Percentiles rank a stretch among this genome's conserved stretches.
Conservation (phyloP, 2,113 vertebrate species). For the Psammodynastes pulverulentus region DNA sequence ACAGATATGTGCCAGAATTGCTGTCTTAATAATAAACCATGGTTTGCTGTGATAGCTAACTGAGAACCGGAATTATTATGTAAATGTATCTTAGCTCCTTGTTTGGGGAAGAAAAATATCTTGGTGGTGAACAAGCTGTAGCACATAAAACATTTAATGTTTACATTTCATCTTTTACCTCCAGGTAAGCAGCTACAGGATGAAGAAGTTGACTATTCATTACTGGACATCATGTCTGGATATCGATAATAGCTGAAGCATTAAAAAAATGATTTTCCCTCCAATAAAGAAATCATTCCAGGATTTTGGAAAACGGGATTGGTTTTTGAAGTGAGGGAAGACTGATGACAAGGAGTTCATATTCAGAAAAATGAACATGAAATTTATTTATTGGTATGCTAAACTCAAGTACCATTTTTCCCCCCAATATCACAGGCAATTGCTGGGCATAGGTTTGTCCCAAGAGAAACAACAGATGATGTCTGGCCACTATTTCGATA, state of each 20-base stretch:
- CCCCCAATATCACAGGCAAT: constrained; percentile 36
- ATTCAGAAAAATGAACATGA: constrained; percentile 17
- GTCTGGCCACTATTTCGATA: constrained; percentile 49
- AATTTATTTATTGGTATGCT: constrained; percentile 17
- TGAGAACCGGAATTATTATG: neutral
- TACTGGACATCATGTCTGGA: constrained; percentile 19
- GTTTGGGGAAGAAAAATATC: neutral
- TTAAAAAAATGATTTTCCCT: constrained; percentile 23
- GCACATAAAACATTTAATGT: neutral
- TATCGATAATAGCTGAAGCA: constrained; percentile 31
- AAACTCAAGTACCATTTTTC: constrained; percentile 41
- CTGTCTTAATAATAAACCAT: neutral
- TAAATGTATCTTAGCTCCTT: neutral
- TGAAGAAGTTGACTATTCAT: constrained; percentile 27
- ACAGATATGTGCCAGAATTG: neutral
- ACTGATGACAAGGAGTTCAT: constrained; percentile 16
- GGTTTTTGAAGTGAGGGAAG: constrained; percentile 17
- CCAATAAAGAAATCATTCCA: constrained; percentile 40
- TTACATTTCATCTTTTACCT: constrained; percentile 21
- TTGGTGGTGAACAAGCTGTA: neutral
- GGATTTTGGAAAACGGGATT: constrained; percentile 34
- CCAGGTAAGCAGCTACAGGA: neutral
- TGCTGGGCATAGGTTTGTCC: constrained; percentile 53
- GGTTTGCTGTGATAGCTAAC: neutral
- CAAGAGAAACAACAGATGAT: constrained; percentile 51